Base-by-base conservation (phyloP, 1,140 invertebrate genomes). In the Diorhabda carinulata region DNA sequence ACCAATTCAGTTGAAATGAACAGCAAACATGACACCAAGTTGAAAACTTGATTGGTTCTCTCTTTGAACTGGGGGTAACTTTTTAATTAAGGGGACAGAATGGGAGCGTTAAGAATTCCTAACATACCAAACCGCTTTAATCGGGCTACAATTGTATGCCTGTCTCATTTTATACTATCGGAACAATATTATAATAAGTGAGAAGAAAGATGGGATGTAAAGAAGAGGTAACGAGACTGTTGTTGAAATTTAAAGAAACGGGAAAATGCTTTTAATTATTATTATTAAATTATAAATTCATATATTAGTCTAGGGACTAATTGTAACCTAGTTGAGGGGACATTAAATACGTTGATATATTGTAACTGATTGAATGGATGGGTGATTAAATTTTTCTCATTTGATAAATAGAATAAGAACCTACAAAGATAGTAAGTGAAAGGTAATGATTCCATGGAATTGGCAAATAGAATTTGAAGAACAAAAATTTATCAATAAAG, bases 51-150 rank as follows among this genome's bases (percentile, higher is more conserved):
- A 45, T 58, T 70, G 76, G 70, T 61, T 75, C 47, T 70, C 72
- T 72, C 45, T 57, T 60, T 69, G 61, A 72, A 78, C 74, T 75
- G 76, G 74, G 76, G 77, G 77, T 77, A 78, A 79, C 74, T 80
- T 80, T 80, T 80, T 80, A 80, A 80, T 80, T 80, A 80, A 80
- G 78, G 78, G 77, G 76, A 78, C 77, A 78, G 73, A 74, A 78
- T 73, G 77, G 72, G 67, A 73, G 73, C 78, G 77, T 76, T 77
- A 79, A 80, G 78, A 80, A 80, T 80, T 78, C 77, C 75, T 73
- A 66, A 73, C 75, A 78, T 80, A 76, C 78, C 77, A 71, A 69
- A 71, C 70, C 72, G 69, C 74, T 78, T 75, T 78, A 79, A 78
- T 79, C 78, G 78, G 76, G 74, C 74, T 75, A 76, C 74, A 70